Evolutionary conservation across 2,113 vertebrate genomes (phyloP).

Genomic region (Heterochromis multidens): DNA sequence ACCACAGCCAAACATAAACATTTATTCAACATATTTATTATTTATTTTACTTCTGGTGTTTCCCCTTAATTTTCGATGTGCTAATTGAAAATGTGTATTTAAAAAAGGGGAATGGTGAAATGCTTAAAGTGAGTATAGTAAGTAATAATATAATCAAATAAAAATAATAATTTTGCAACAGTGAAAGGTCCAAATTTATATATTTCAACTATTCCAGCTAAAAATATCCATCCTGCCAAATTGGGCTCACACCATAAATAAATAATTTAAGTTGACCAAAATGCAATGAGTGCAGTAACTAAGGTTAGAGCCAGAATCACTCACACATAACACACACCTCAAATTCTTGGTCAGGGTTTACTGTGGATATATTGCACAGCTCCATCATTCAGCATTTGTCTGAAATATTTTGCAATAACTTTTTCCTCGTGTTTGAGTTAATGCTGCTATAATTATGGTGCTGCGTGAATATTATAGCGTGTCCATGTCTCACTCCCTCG

Average conservation of each 20-base stretch:
- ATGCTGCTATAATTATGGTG: constrained; percentile 38
- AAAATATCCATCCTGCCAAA: neutral
- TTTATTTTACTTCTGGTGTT: neutral
- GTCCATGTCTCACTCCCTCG: constrained; percentile 31
- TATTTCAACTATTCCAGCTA: neutral
- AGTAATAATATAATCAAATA: neutral
- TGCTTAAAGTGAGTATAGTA: too few relatives aligned
- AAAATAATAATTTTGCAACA: neutral
- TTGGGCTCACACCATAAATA: neutral
- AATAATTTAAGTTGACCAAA: neutral
- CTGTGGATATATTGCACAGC: neutral
- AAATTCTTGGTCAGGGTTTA: neutral
- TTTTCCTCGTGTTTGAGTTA: neutral
- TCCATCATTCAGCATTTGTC: constrained; percentile 16
- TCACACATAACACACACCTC: neutral
- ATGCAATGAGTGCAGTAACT: neutral
- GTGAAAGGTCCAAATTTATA: neutral
- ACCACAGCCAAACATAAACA: neutral
- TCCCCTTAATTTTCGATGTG: neutral
- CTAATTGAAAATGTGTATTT: neutral
- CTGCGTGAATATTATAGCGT: constrained; percentile 35
- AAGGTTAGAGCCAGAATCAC: neutral
- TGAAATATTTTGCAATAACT: constrained; percentile 6
- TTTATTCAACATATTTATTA: neutral
- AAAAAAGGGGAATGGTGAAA: too few relatives aligned